These are phyloP conservation scores for Trichonephila clavata DNA, from an alignment of 1,140 invertebrate genomes.

Conservation along the genomic window DNA sequence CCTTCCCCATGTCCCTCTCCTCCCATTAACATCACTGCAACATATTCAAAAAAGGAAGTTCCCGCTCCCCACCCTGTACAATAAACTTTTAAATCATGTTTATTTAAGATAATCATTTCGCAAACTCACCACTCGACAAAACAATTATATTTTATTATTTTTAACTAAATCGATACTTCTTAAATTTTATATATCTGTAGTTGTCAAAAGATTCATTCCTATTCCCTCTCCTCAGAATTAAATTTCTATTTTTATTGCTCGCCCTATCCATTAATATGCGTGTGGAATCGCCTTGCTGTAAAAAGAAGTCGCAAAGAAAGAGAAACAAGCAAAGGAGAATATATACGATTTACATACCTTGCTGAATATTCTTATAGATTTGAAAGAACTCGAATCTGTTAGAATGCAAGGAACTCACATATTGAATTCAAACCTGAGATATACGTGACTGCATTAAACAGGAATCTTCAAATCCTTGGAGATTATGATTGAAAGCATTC, in stretches of 20 bases:
- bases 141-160: too few relatives aligned
- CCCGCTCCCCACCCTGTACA: too few relatives aligned
- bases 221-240: not conserved
- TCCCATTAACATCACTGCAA: too few relatives aligned
- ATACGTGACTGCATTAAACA: conserved; percentile 8
- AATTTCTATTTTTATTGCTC: not conserved
- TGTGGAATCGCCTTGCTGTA: not conserved
- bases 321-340: not conserved
- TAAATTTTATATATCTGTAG: too few relatives aligned
- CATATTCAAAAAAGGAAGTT: too few relatives aligned
- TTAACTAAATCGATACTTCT: too few relatives aligned
- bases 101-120: too few relatives aligned
- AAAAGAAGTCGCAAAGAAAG: not conserved
- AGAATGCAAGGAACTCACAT: not conserved
- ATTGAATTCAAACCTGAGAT: not conserved
- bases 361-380: not conserved
- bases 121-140: too few relatives aligned
- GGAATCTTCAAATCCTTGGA: not conserved
- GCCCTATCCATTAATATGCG: not conserved
- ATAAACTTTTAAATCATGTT: too few relatives aligned
- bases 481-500: not conserved
- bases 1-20: too few relatives aligned
- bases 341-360: conserved; percentile 1
- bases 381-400: not conserved
- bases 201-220: too few relatives aligned